Base-by-base conservation (phyloP, 2,797 vertebrate species). In the Pampus argenteus region DNA sequence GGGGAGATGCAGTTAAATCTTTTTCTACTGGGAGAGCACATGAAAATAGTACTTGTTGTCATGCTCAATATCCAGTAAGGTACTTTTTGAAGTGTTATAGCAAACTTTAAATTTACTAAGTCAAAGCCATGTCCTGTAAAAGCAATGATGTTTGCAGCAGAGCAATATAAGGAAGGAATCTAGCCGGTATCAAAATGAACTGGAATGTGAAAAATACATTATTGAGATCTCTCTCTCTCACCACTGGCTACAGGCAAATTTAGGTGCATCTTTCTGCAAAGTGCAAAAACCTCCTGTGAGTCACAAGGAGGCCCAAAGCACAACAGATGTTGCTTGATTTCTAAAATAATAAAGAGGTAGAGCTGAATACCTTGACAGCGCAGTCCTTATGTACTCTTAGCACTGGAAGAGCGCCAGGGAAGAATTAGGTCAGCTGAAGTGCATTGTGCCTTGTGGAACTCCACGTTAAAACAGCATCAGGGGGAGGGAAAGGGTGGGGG, bases 391-490 rank as follows among this genome's bases (percentile, higher is more conserved):
- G 88, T 90, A 91, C 88, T 92, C 90, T 92, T 90, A 89, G 86
- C 76, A 82, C 84, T 91, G 91, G 89, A 91, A 48, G 76, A 83
- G 78, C 15, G 88, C 89, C 92, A 89, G 88, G 84, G 78, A 92
- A 92, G 90, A 95, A 94, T 91, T 95, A 88, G 94, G 94, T 95
- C 93, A 94, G 89, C 84, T 73, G 90, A 88, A 93, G 91, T 92
- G 89, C 86, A 79, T 59, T 60, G 82, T 72, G 80, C 91, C 86
- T 89, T 73, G 85, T 89, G 91, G 87, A 93, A 91, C 82, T 83
- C 92, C 85, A 80, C 48, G 79, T 86, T 93, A 84, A 92, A 93
- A 87, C 86, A 81, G 76, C 83, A 86, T 80, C 84, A 71, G 63
- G 80, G 83, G 88, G 56, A 63, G 62, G 51, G 47, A 40, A 47